phyloP scores from a whole-genome alignment of 2,888 invertebrate genomes.

The Colostygia pectinataria region DNA sequence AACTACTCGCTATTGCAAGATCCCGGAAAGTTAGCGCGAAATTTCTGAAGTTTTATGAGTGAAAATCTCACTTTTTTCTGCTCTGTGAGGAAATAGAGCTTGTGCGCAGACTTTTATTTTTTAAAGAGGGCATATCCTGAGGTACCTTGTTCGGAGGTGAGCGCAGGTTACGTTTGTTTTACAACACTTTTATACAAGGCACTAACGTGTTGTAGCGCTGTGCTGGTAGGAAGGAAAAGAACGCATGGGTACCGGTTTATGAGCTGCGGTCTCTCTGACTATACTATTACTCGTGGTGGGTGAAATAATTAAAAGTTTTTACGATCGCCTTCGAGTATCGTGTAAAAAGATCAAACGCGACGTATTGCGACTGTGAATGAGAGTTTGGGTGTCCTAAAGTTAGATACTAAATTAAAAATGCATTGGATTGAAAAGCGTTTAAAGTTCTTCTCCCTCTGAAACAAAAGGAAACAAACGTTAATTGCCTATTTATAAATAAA shows the following conservation, averaged over 20 bases:
- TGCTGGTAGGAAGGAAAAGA: slow-evolving; percentile 63
- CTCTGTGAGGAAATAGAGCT: slow-evolving; percentile 42
- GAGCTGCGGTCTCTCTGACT: slow-evolving; percentile 64
- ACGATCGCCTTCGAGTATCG: slow-evolving; percentile 61
- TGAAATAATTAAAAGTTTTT: slow-evolving; percentile 81
- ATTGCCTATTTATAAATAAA: no score
- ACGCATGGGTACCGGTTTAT: slow-evolving; percentile 66
- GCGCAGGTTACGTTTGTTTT: slow-evolving; percentile 69
- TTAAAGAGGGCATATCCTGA: slow-evolving; percentile 55
- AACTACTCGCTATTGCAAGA: slow-evolving; percentile 8
- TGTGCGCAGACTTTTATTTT: slow-evolving; percentile 53
- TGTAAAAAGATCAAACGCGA: slow-evolving; percentile 60
- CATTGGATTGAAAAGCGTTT: slow-evolving; percentile 16
- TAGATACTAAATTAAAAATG: slow-evolving; percentile 20
- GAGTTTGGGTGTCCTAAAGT: slow-evolving; percentile 39
- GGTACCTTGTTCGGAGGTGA: slow-evolving; percentile 43
- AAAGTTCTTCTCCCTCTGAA: no score
- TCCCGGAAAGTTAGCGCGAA: slow-evolving; percentile 9
- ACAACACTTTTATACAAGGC: slow-evolving; percentile 80
- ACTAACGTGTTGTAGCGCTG: slow-evolving; percentile 65
- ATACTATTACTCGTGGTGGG: slow-evolving; percentile 25
- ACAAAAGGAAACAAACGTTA: no score
- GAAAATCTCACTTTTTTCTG: slow-evolving; percentile 28
- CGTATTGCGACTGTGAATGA: slow-evolving; percentile 51
- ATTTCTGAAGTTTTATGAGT: slow-evolving; percentile 18